phyloP scores from a whole-genome alignment of 1,140 invertebrate species.

The Drosophila funebris region DNA sequence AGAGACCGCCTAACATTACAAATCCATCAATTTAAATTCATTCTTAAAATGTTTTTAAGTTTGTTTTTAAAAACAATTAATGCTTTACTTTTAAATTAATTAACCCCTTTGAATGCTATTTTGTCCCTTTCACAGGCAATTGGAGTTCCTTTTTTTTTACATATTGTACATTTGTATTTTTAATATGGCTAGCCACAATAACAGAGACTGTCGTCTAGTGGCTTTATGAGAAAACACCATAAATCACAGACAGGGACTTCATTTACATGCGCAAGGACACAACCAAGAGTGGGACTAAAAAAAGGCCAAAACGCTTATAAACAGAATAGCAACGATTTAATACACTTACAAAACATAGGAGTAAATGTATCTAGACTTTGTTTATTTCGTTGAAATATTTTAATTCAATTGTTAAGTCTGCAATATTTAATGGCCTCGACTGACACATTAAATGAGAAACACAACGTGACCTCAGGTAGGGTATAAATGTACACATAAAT shows the following conservation, averaged over 20 bases:
- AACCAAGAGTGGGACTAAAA: not conserved
- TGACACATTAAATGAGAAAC: too few relatives aligned
- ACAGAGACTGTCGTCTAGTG: constrained; percentile 1
- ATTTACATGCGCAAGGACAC: constrained; percentile 46
- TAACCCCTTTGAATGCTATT: too few relatives aligned
- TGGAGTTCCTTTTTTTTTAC: not conserved
- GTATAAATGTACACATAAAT: constrained; percentile 30
- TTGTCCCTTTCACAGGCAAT: not conserved
- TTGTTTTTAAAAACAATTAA: too few relatives aligned
- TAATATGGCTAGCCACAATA: constrained; percentile 24
- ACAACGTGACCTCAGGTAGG: not conserved
- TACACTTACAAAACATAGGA: not conserved
- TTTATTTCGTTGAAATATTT: too few relatives aligned
- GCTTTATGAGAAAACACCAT: constrained; percentile 44
- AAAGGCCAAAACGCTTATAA: not conserved
- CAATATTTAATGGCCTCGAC: too few relatives aligned
- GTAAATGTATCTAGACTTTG: too few relatives aligned
- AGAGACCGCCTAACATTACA: not conserved
- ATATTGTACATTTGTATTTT: not conserved
- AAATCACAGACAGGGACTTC: constrained; percentile 61
- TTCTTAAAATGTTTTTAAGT: not conserved
- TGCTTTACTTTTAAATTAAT: too few relatives aligned
- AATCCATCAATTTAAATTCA: not conserved
- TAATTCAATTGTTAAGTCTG: too few relatives aligned
- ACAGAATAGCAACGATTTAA: not conserved